These are phyloP conservation scores for Leuciscus idus DNA, from an alignment of 2,113 vertebrate species.

Conservation along the genomic window DNA sequence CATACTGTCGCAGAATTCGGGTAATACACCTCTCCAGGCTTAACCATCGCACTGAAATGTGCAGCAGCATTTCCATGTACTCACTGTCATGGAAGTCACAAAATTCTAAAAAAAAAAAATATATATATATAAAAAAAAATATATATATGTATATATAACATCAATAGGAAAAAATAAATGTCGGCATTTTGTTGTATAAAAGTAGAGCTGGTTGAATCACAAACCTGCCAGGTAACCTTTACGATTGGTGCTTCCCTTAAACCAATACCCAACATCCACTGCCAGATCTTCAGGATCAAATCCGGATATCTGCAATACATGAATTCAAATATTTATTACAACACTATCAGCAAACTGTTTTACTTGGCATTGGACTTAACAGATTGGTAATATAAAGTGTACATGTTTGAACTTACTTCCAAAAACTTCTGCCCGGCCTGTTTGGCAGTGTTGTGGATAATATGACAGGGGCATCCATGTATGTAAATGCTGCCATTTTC, in stretches of 20 bases:
- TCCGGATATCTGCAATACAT: not conserved
- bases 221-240: not conserved
- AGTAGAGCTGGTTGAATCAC: not conserved
- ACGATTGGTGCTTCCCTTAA: not conserved
- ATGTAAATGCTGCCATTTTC: not conserved
- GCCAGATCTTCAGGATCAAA: slow-evolving; percentile 1
- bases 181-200: not conserved
- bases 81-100: too few relatives aligned
- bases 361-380: not conserved
- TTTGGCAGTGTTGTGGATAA: slow-evolving; percentile 1
- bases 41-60: too few relatives aligned
- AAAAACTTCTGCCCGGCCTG: not conserved
- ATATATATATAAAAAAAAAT: too few relatives aligned
- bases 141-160: too few relatives aligned
- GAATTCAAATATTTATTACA: not conserved
- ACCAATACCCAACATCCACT: not conserved
- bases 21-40: too few relatives aligned
- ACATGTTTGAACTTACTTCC: too few relatives aligned
- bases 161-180: too few relatives aligned
- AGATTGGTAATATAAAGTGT: too few relatives aligned
- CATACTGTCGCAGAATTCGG: too few relatives aligned
- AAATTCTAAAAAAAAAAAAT: too few relatives aligned
- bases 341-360: not conserved
- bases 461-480: not conserved
- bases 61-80: too few relatives aligned